Conservation (phyloP, 1,140 invertebrate genomes). For the Dinothrombium tinctorium region DNA sequence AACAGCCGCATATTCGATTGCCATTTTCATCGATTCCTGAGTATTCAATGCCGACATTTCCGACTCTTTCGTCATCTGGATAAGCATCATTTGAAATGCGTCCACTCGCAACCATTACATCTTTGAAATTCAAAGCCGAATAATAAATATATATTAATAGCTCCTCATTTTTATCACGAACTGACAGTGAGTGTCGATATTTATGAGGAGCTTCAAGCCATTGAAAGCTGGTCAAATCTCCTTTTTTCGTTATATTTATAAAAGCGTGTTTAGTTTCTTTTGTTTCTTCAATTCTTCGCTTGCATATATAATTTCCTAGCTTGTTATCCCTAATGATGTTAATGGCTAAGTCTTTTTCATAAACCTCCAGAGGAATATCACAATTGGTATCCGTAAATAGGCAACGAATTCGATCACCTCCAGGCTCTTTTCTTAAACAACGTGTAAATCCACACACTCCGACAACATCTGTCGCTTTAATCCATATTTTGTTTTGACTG, state of each 20-base stretch:
- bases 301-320: slow-evolving; percentile 38
- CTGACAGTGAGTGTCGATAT: too few species aligned
- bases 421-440: too few species aligned
- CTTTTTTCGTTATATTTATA: slow-evolving; percentile 57
- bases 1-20: slow-evolving; percentile 69
- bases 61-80: too few species aligned
- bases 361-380: too few species aligned
- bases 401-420: too few species aligned
- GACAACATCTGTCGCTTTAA: too few species aligned
- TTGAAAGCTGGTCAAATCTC: slow-evolving; percentile 66
- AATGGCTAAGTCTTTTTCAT: slow-evolving; percentile 49
- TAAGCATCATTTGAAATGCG: neutral
- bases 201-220: slow-evolving; percentile 44
- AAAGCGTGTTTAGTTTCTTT: slow-evolving; percentile 25
- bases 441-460: too few species aligned
- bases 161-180: slow-evolving; percentile 29
- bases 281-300: slow-evolving; percentile 25
- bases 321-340: slow-evolving; percentile 49
- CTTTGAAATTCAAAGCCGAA: slow-evolving; percentile 82
- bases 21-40: slow-evolving; percentile 42
- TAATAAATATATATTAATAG: slow-evolving; percentile 33
- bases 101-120: slow-evolving; percentile 46
- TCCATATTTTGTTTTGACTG: too few species aligned
- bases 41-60: slow-evolving; percentile 67
- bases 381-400: too few species aligned